Conservation (phyloP, 2,888 invertebrate species). For the Sycophila texana region DNA sequence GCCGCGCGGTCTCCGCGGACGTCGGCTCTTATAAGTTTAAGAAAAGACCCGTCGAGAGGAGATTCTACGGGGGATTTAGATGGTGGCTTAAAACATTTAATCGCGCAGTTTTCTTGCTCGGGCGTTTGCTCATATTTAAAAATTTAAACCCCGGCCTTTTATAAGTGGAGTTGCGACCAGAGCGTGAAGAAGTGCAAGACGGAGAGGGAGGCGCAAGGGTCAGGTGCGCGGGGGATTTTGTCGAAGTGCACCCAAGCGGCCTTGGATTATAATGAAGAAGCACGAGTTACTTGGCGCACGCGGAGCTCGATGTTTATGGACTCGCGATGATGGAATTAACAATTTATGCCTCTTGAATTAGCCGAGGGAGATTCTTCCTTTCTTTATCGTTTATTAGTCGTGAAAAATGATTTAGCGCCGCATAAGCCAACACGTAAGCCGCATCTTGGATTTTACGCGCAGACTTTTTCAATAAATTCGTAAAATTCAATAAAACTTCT, state of each 20-base stretch:
- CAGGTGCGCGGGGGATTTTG: slow-evolving; percentile 3
- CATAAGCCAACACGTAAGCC: too few relatives aligned
- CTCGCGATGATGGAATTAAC: slow-evolving; percentile 36
- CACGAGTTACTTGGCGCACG: slow-evolving; percentile 17
- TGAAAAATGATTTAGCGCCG: too few relatives aligned
- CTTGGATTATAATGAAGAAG: slow-evolving; percentile 28
- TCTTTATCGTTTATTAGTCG: too few relatives aligned
- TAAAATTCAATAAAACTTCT: too few relatives aligned
- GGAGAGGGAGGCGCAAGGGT: background rate
- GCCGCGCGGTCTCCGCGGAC: slow-evolving; percentile 30
- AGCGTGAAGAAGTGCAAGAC: background rate
- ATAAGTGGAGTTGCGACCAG: background rate
- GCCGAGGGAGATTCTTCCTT: too few relatives aligned
- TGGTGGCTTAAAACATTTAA: slow-evolving; percentile 45
- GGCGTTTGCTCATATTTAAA: slow-evolving; percentile 45
- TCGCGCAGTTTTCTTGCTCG: background rate
- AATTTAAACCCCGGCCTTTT: slow-evolving; percentile 34
- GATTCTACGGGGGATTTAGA: slow-evolving; percentile 21
- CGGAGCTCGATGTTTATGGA: slow-evolving; percentile 15
- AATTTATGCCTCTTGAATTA: slow-evolving; percentile 19
- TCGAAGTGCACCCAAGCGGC: slow-evolving; percentile 21
- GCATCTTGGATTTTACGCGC: too few relatives aligned
- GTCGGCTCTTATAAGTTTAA: slow-evolving; percentile 22
- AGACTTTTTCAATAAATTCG: too few relatives aligned
- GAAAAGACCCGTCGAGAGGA: slow-evolving; percentile 11